Evolutionary conservation across 2,888 invertebrate species (phyloP), one percentile per base, ranked within the genome.

Genomic region (Morinoia aosen): DNA sequence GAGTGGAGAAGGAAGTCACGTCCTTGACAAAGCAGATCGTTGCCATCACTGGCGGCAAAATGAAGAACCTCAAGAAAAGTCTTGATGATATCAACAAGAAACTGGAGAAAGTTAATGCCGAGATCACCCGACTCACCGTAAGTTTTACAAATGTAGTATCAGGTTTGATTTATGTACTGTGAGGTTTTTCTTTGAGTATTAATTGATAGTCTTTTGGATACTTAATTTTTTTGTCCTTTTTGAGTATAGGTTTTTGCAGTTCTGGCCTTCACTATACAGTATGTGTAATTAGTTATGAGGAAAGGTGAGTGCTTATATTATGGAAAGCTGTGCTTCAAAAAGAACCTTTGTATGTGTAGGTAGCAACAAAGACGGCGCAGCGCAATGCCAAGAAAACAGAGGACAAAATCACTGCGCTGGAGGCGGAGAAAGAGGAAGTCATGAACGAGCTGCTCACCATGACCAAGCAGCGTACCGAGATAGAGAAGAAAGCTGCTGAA

Each of bases 321-420:
- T 76, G 8, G 76, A 76, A 76, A 8, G 76, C 19, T 14, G 25
- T 14, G 25, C 19, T 25, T 19, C 25, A 12, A 33, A 76, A 76
- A 10, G 33, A 33, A 76, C 39, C 3, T 14, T 11, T 40, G n/a
- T 11, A 57, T 93, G 16, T 91, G 16, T 91, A 96, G 95, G 96
- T 96, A 5, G 96, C 96, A 14, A 96, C 96, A 64, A 97, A 96
- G 94, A 96, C 97, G 33, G 96, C 96, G 12, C 95, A 96, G 64
- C 96, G 99, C 97, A 99, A 99, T 97, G 97, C 98, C 0, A 98
- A 98, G 96, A 99, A 99, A 97, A 98, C 98, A 0, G 98, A 98
- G 97, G 98, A 98, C 95, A 98, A 98, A 97, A 98, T 99, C 61
- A 97, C 97, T n/a, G 98, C 98, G 96, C 98, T 99, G 97, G 98